These are phyloP conservation scores for Batillaria attramentaria DNA, from an alignment of 1,140 invertebrate species.

Conservation along the genomic window DNA sequence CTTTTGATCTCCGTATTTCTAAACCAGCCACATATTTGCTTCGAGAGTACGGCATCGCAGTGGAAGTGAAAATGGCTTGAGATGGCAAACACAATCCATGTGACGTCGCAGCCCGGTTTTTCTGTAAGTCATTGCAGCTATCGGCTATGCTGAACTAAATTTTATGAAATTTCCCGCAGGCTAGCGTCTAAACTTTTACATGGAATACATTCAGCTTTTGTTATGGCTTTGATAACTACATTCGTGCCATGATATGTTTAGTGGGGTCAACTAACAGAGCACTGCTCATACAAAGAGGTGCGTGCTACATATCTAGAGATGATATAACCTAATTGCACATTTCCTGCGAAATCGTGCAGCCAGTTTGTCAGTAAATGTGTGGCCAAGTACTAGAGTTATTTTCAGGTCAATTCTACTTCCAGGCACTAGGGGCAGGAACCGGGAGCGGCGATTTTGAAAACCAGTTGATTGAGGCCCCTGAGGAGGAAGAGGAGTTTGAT, in stretches of 20 bases:
- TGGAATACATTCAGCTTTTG: background rate
- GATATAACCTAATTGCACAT: background rate
- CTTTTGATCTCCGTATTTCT: too few species aligned
- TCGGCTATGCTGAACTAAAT: background rate
- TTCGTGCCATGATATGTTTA: background rate
- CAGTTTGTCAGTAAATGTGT: background rate
- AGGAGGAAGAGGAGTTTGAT: conserved; percentile 89
- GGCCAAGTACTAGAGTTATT: background rate
- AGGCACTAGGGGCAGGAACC: conserved; percentile 63
- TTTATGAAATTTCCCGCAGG: background rate
- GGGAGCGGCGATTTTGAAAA: conserved; percentile 46
- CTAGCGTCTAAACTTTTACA: background rate
- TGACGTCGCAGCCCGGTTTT: conserved; percentile 2
- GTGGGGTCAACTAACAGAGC: background rate
- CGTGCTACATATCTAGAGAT: background rate
- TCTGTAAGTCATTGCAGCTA: conserved; percentile 6
- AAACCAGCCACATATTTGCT: too few species aligned
- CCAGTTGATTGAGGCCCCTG: conserved; percentile 64
- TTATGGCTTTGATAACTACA: background rate
- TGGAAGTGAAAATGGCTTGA: conserved; percentile 34
- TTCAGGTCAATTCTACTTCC: conserved; percentile 22
- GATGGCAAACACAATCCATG: conserved; percentile 26
- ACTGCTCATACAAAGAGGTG: background rate
- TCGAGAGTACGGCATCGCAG: background rate
- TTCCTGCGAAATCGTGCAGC: too few species aligned